Base-by-base conservation (phyloP, 2,797 vertebrate species). In the Chloroceryle amazona region DNA sequence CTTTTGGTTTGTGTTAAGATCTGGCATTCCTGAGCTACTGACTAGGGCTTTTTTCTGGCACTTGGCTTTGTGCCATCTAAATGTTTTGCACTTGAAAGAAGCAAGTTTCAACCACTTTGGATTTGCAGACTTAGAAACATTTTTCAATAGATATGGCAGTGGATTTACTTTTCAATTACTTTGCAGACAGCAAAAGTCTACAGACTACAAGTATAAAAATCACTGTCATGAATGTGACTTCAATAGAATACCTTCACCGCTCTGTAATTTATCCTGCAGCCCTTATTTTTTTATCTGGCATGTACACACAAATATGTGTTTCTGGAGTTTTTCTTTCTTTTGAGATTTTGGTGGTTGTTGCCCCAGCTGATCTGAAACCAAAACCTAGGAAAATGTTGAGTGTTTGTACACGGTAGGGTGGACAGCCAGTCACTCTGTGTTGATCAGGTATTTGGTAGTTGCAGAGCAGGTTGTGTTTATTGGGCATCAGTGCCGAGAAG, bases 1-100 rank as follows among this genome's bases (percentile, higher is more conserved):
- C 21, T 52, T 91, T 96, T 80, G 55, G 71, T 91, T 82, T 88
- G 67, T 89, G 83, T 85, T 97, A 89, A 91, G 70, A 82, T 71
- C 62, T 95, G 93, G 70, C 93, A 90, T 96, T 95, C 83, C 86
- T 79, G 78, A 92, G 84, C 49, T 89, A 58, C 74, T 95, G 89
- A 95, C 92, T 89, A 58, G 79, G 49, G 74, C 73, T 87, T 89
- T 94, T 95, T 73, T 44, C 79, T 80, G 57, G 41, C 5, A 20
- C 55, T 91, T 96, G 96, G 96, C 89, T 81, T 73, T 78, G 65
- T 29, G 89, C 95, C 95, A 93, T 20, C 22, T 44, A 31, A 94
- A 73, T 87, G 55, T 92, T 93, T 94, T 80, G 81, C 55, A 67
- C 90, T 95, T 90, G 72, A 89, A 95, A 95, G 83, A 87, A 89